A percentile compares a stretch with the other conserved stretches of the same genome.
phyloP scores from a whole-genome alignment of 2,888 invertebrate species.

The Cybosia mesomella region DNA sequence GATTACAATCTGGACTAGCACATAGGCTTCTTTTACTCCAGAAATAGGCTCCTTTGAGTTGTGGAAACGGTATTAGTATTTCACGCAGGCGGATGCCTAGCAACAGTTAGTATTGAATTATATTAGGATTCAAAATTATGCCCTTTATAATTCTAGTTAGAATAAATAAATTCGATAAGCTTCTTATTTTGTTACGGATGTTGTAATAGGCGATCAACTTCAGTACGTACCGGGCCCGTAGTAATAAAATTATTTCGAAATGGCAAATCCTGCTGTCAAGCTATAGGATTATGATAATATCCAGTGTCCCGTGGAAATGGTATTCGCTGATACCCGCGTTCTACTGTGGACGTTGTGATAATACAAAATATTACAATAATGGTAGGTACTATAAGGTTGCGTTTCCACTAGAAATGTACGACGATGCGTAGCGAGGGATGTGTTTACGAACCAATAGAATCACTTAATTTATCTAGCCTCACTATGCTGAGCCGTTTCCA shows the following conservation, averaged over 20 bases:
- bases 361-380: constrained; percentile 7
- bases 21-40: too few species aligned
- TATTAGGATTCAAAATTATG: neutral
- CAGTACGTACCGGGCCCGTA: constrained; percentile 7
- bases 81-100: too few species aligned
- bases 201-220: constrained; percentile 22
- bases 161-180: constrained; percentile 9
- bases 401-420: too few species aligned
- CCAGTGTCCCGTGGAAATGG: constrained; percentile 15
- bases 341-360: neutral
- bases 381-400: too few species aligned
- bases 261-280: constrained; percentile 28
- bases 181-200: constrained; percentile 19
- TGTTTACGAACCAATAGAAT: too few species aligned
- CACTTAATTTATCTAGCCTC: too few species aligned
- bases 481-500: too few species aligned
- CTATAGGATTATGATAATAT: constrained; percentile 26
- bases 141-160: neutral
- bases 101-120: neutral
- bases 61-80: too few species aligned
- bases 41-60: too few species aligned
- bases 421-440: too few species aligned
- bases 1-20: too few species aligned
- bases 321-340: neutral
- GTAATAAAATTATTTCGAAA: constrained; percentile 26